Evolutionary conservation across 1,140 invertebrate genomes (phyloP), one percentile per base, ranked within the genome.

Genomic region (Ceratoteleas bidentatus): DNA sequence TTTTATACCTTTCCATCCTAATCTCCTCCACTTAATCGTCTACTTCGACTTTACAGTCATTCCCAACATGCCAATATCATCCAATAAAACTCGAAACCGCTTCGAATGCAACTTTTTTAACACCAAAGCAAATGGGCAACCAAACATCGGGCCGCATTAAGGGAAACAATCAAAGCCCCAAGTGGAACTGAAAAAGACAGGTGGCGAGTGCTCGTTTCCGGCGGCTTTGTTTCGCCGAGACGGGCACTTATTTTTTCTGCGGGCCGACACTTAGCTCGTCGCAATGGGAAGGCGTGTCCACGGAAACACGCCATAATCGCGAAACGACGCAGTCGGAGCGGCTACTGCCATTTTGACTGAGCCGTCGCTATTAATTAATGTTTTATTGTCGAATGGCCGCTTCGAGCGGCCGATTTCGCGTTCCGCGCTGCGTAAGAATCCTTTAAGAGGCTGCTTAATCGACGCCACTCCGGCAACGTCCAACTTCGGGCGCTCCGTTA

Each of bases 351-450:
- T 76, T 84, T 76, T 53, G 72, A 79, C 62, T 64, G 62, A 68
- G 61, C 76, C 72, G 65, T 80, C 57, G 68, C 80, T 74, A 83
- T 85, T 85, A 85, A 85, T 85, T 85, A 85, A 80, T 70, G 80
- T 83, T 85, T 85, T 85, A 85, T 85, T 83, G 80, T 83, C 66
- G 74, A 79, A 72, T 73, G 68, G 40, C 40, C 75, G 15, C 54
- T 62, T 65, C 45, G 14, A 24, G 24, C 24, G 24, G 65, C 16
- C 47, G 60, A 75, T 78, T 73, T 74, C 77, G 57, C 47, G 38
- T 77, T 56, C n/a, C n/a, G 40, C 33, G 43, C 13, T 43, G 56
- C 64, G 47, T 65, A 66, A 72, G 60, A 81, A 70, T 24, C 68
- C 54, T 40, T 56, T 77, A 76, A 81, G 68, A 65, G 68, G 16